A percentile compares a stretch with the other conserved stretches of the same genome.
Conservation (phyloP, 2,113 vertebrate species). For the Tretioscincus oriximinensis region DNA sequence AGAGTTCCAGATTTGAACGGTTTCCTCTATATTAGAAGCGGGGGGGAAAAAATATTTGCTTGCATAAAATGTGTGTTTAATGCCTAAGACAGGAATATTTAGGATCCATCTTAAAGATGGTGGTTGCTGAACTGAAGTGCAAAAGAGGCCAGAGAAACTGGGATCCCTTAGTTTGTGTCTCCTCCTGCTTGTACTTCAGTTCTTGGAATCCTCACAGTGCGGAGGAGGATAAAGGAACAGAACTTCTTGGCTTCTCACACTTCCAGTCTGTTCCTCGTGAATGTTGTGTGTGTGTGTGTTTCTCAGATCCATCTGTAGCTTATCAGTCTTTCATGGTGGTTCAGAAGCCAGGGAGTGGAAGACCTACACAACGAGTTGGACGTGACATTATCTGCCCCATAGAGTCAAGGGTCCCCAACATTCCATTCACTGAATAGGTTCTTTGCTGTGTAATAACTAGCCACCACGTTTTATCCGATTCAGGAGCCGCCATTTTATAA, state of each 20-base stretch:
- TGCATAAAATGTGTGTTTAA: background rate
- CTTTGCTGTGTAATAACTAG: too few relatives aligned
- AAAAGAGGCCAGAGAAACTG: background rate
- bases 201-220: background rate
- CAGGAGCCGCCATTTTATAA: too few relatives aligned
- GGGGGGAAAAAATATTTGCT: too few relatives aligned
- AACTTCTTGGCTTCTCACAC: slow-evolving; percentile 43
- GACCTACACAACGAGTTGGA: slow-evolving; percentile 22
- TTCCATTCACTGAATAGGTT: too few relatives aligned
- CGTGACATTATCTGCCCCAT: too few relatives aligned
- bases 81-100: background rate
- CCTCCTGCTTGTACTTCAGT: slow-evolving; percentile 1
- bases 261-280: slow-evolving; percentile 53
- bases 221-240: slow-evolving; percentile 31
- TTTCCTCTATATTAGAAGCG: too few relatives aligned
- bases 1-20: too few relatives aligned
- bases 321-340: slow-evolving; percentile 67
- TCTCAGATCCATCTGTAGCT: slow-evolving; percentile 48
- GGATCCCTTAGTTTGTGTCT: background rate
- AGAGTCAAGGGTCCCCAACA: too few relatives aligned
- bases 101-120: background rate
- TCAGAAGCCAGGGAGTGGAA: slow-evolving; percentile 65
- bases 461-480: too few relatives aligned
- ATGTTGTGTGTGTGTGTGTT: slow-evolving; percentile 36
- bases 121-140: background rate